Percentiles rank a stretch among this genome's conserved stretches.
phyloP scores from a whole-genome alignment of 2,888 invertebrate genomes.

The Anoplius nigerrimus region DNA sequence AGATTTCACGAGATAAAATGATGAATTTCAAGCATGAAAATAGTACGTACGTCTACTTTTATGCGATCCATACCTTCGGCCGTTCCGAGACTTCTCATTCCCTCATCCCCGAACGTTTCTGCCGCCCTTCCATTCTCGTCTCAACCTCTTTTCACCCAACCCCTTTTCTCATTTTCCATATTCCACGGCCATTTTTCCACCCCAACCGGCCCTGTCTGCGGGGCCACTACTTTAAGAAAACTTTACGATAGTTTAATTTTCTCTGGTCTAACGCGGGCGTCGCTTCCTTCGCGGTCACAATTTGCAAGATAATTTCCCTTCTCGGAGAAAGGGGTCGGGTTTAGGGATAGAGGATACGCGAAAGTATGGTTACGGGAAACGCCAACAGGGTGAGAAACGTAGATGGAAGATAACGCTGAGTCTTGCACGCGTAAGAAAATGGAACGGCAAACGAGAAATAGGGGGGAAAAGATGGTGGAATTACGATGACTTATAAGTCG shows the following conservation, averaged over 20 bases:
- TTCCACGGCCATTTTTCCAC: slow-evolving; percentile 1
- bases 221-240: slow-evolving; percentile 11
- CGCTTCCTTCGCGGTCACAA: slow-evolving; percentile 14
- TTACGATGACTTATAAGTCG: too few species aligned
- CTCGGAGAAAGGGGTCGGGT: neutral
- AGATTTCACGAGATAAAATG: too few species aligned
- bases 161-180: too few species aligned
- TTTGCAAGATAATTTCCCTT: slow-evolving; percentile 19
- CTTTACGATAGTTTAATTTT: slow-evolving; percentile 21
- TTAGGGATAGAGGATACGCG: neutral
- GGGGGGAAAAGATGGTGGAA: neutral
- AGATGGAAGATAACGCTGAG: too few species aligned
- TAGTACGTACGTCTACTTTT: too few species aligned
- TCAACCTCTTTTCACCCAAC: neutral
- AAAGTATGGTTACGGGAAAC: neutral
- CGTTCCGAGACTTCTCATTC: slow-evolving; percentile 8
- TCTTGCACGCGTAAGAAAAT: too few species aligned
- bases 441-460: too few species aligned
- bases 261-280: slow-evolving; percentile 1
- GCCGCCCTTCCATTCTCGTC: slow-evolving; percentile 11
- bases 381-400: too few species aligned
- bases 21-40: too few species aligned
- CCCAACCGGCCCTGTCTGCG: neutral
- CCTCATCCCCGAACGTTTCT: slow-evolving; percentile 1
- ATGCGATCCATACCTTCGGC: slow-evolving; percentile 6